Conservation (phyloP, 2,888 invertebrate genomes). For the Nomada ruficornis region DNA sequence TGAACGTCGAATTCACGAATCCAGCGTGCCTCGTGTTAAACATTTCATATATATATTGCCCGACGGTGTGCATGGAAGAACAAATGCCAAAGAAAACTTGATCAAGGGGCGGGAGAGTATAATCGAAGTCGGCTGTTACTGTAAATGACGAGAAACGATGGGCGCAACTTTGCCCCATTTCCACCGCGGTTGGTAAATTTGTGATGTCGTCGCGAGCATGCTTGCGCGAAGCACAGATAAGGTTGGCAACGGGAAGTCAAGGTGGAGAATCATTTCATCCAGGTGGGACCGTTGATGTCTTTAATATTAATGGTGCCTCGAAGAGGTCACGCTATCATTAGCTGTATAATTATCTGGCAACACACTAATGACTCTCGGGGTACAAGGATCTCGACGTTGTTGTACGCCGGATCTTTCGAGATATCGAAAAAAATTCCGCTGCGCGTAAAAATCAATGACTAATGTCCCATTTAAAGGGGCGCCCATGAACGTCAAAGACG, state of each 20-base stretch:
- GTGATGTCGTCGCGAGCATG: conserved; percentile 8
- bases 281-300: conserved; percentile 7
- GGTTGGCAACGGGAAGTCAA: conserved; percentile 1
- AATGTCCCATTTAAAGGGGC: conserved; percentile 5
- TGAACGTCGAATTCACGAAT: neutral
- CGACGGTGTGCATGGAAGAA: neutral
- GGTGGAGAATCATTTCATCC: neutral
- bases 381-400: conserved; percentile 9
- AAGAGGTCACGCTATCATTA: conserved; percentile 27
- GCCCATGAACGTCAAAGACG: neutral
- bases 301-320: conserved; percentile 1
- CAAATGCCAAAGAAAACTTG: neutral
- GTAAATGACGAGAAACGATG: conserved; percentile 12
- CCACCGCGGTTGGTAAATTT: neutral
- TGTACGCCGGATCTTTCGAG: neutral
- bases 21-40: neutral
- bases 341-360: conserved; percentile 32
- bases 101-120: conserved; percentile 4
- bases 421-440: neutral
- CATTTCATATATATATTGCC: neutral
- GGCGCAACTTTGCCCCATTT: neutral
- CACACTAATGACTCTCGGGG: conserved; percentile 16
- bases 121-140: neutral
- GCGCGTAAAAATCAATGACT: neutral
- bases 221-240: neutral